phyloP scores from a whole-genome alignment of 2,113 vertebrate genomes.

The Columba livia region DNA sequence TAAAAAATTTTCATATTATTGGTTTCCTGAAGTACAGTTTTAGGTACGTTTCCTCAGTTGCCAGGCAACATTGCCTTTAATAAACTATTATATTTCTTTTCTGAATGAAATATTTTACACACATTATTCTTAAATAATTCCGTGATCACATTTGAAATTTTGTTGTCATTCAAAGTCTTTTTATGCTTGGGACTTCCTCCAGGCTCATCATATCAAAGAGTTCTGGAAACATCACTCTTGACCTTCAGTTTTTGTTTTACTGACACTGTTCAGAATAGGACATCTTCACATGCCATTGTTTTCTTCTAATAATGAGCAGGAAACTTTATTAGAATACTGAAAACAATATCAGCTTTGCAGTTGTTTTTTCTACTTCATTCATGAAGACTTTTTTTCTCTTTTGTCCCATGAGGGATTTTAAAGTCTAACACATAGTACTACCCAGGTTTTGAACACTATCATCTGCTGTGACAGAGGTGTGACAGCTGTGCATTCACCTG shows the following conservation, averaged over 20 bases:
- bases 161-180: not conserved
- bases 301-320: not conserved
- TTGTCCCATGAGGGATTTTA: not conserved
- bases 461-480: not conserved
- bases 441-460: not conserved
- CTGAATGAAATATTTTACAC: not conserved
- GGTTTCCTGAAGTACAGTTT: not conserved
- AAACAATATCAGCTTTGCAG: not conserved
- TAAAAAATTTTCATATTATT: accelerated
- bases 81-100: not conserved
- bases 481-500: no score
- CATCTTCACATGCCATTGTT: not conserved
- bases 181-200: not conserved
- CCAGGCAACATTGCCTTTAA: not conserved
- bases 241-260: not conserved
- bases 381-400: not conserved
- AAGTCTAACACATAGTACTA: not conserved
- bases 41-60: not conserved
- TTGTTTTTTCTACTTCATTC: not conserved
- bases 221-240: not conserved
- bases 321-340: not conserved
- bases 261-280: not conserved
- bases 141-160: not conserved
- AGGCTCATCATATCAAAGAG: not conserved
- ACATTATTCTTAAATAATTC: not conserved